A percentile compares a stretch with the other conserved stretches of the same genome.
These are phyloP conservation scores for Syngnathus typhle DNA, from an alignment of 2,113 vertebrate species.

Conservation along the genomic window DNA sequence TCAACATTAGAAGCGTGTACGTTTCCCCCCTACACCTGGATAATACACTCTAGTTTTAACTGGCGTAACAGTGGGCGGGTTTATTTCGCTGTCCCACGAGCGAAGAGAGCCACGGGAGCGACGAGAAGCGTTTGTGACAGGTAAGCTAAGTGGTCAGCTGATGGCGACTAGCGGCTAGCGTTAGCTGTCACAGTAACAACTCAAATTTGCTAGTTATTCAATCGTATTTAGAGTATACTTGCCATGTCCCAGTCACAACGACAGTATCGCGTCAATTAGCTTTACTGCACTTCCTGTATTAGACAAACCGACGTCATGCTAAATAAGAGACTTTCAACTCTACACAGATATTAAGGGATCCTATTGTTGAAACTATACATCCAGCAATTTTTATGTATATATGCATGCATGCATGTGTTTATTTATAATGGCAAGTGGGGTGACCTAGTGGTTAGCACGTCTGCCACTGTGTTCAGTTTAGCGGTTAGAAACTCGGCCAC, in stretches of 20 bases:
- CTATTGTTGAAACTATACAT: too few relatives aligned
- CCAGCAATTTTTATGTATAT: too few relatives aligned
- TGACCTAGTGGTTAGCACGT: neutral
- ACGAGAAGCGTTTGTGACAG: conserved; percentile 54
- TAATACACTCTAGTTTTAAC: neutral
- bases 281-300: neutral
- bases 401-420: too few relatives aligned
- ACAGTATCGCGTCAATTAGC: neutral
- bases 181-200: conserved; percentile 19
- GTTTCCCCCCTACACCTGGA: too few relatives aligned
- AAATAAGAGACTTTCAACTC: neutral
- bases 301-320: neutral
- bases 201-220: neutral
- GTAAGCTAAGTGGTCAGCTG: conserved; percentile 60
- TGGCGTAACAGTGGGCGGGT: neutral
- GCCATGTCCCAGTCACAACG: neutral
- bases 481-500: neutral
- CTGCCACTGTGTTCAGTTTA: neutral
- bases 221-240: neutral
- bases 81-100: neutral
- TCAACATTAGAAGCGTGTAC: neutral
- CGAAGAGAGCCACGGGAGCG: conserved; percentile 13
- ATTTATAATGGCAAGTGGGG: neutral
- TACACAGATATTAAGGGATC: neutral
- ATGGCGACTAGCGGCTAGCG: conserved; percentile 30